Base-by-base conservation (phyloP, 2,113 vertebrate species). In the Pungitius pungitius region DNA sequence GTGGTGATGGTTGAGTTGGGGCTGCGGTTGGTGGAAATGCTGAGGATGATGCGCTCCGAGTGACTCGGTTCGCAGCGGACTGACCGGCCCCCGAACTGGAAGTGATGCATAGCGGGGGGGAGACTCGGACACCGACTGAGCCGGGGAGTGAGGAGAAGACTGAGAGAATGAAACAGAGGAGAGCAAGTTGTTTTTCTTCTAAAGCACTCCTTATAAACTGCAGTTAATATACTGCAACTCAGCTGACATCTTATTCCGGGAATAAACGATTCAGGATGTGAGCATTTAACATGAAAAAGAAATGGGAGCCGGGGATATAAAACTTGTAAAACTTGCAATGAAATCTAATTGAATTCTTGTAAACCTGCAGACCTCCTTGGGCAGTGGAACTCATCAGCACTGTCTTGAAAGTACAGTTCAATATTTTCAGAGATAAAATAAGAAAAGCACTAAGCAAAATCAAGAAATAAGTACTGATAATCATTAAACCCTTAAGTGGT, bases 1-100 rank as follows among this genome's bases (percentile, higher is more conserved):
- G 69, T 75, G 79, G 24, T 73, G 85, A 17, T 85, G 81, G 60
- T 73, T 69, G 47, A 80, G 81, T 20, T 95, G 91, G 65, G 69
- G 55, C 58, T 77, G 89, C 24, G 63, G 86, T 40, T 82, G 82
- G 20, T 67, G 85, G 40, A 86, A 78, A 22, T 85, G 81, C 33
- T 94, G 93, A 18, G 91, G 93, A 83, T 93, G 95, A 63, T 89
- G 90, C 8, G 90, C 85, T 70, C 90, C 91, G 62, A 95, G 93
- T 0, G 96, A 94, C 81, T 97, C 96, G 37, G 94, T 94, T 70
- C 95, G 95, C 20, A 89, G 90, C 43, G 95, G 95, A 66, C 95
- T 96, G 57, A 92, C 91, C 2, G 92, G 93, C 88, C 96, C 95
- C 55, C 93, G 93, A 85, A 93, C 92, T 0, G 93, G 92, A 88